Evolutionary conservation across 92 coral and sea anemone genomes (phyloP), one percentile per base, ranked within the genome.

Genomic region (Parazoanthus darwini): DNA sequence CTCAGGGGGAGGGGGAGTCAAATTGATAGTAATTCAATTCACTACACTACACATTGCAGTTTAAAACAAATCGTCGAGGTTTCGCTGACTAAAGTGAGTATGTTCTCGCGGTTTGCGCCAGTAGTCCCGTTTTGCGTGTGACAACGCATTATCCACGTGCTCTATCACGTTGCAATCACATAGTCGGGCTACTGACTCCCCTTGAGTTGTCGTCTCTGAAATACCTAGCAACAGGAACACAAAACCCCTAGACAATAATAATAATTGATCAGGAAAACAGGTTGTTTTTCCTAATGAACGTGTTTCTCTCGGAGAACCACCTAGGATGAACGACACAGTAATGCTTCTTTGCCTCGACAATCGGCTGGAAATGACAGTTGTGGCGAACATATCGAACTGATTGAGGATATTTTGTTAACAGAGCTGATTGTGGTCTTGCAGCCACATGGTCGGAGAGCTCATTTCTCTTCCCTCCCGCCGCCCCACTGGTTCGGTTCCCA

Each of bases 221-320:
- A 8, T 39, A 10, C 8, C 22, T 8, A 23, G 84, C 70, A 16
- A 59, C 36, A 11, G 35, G 50, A 33, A 36, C 18, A 46, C 20
- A 33, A 5, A 18, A n/a, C 18, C 46, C 81, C 51, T 44, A 48
- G 14, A 39, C 63, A 26, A 51, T 29, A 29, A 29, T 29, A 29
- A 29, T 29, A 29, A 29, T 29, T 44, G 18, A 22, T 63, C 81
- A 91, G 67, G 88, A 85, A 78, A 85, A 89, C 78, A 80, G 58
- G 72, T 91, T 89, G 65, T 89, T 91, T 85, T 89, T 89, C 56
- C 89, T 80, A 50, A 91, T 76, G 4, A 48, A 58, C 5, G 87
- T 85, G 38, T 81, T 51, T 81, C 88, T 87, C 15, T 92, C 94
- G 29, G 92, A 89, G 42, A 86, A 89, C 94, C 92, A 92, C 46